These are phyloP conservation scores for Pseudomyrmex flavicornis DNA, from an alignment of 1,140 invertebrate genomes.

Conservation along the genomic window DNA sequence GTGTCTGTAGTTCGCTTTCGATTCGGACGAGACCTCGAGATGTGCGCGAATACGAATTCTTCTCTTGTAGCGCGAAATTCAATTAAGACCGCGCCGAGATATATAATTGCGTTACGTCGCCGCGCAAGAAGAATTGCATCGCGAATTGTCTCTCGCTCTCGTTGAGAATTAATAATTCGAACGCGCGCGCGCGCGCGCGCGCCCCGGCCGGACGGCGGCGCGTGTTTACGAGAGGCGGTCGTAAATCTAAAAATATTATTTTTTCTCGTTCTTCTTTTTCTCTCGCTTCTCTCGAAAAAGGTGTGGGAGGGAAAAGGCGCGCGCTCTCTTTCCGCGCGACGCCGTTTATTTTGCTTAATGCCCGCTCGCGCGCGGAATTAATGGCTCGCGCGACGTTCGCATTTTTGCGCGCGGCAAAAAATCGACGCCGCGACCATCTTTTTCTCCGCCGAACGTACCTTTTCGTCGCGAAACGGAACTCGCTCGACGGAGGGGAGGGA, in stretches of 20 bases:
- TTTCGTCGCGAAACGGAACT: not conserved
- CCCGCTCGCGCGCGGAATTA: constrained; percentile 21
- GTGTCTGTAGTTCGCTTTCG: too few relatives aligned
- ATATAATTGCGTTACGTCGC: constrained; percentile 37
- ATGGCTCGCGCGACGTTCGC: constrained; percentile 43
- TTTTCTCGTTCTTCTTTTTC: not conserved
- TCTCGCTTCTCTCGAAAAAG: too few relatives aligned
- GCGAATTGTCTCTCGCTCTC: constrained; percentile 13
- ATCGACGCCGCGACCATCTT: constrained; percentile 14
- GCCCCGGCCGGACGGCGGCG: not conserved
- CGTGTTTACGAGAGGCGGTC: constrained; percentile 19
- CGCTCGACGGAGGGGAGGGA: not conserved
- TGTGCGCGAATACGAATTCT: too few relatives aligned
- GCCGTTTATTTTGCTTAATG: constrained; percentile 52
- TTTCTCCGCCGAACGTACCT: not conserved
- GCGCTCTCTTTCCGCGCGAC: not conserved
- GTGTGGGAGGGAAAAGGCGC: not conserved
- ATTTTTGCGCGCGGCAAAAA: not conserved
- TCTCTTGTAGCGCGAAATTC: constrained; percentile 19
- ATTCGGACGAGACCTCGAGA: too few relatives aligned
- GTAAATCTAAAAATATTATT: constrained; percentile 51
- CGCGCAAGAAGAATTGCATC: constrained; percentile 44
- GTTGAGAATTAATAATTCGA: constrained; percentile 57
- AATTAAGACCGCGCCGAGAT: constrained; percentile 40
- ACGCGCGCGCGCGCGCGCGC: not conserved